A percentile compares a stretch with the other conserved stretches of the same genome.
phyloP scores from a whole-genome alignment of 2,888 invertebrate species.

The Limnephilus marmoratus region DNA sequence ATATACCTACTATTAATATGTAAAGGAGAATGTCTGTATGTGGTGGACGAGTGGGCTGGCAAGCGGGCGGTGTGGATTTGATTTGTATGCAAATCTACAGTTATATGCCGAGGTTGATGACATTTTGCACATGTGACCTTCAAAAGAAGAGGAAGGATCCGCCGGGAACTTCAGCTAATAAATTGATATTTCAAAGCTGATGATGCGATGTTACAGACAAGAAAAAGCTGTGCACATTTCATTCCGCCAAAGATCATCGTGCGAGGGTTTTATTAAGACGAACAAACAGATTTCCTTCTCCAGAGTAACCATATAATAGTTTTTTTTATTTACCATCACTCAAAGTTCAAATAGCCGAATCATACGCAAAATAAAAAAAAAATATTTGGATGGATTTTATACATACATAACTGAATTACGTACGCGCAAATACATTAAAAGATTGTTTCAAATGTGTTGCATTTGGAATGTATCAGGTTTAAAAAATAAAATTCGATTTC shows the following conservation, averaged over 20 bases:
- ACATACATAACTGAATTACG: too few relatives aligned
- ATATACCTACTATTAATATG: too few relatives aligned
- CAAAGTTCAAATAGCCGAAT: background rate
- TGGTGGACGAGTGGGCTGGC: too few relatives aligned
- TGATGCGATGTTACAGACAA: background rate
- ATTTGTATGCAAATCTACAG: too few relatives aligned
- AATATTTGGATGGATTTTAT: background rate
- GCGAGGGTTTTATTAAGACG: background rate
- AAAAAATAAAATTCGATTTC: background rate
- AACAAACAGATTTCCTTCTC: background rate
- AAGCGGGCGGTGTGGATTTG: too few relatives aligned
- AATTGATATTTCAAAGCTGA: background rate
- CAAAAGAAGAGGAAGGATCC: too few relatives aligned
- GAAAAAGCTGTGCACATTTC: background rate
- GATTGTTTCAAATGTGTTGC: background rate
- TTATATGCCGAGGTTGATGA: too few relatives aligned
- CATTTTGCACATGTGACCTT: too few relatives aligned
- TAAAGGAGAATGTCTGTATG: too few relatives aligned
- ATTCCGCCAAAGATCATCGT: background rate
- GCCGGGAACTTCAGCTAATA: too few relatives aligned
- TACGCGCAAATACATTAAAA: background rate
- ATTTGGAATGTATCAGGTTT: background rate
- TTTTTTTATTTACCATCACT: background rate
- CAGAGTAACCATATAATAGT: background rate
- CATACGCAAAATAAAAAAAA: background rate